phyloP scores from a whole-genome alignment of 2,113 vertebrate genomes.

The Narcine bancroftii region DNA sequence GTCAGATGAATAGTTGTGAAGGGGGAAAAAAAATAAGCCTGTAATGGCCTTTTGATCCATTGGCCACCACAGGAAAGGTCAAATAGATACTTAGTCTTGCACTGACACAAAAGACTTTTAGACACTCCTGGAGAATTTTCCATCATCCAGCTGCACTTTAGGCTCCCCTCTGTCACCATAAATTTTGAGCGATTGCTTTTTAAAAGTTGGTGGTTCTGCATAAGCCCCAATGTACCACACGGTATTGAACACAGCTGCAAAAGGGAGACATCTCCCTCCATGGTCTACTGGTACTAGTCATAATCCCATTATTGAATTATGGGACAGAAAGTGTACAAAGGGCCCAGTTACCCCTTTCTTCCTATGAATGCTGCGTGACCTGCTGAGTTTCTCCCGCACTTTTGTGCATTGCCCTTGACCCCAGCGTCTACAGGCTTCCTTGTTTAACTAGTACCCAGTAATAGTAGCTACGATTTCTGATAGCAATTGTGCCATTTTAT shows the following conservation, averaged over 20 bases:
- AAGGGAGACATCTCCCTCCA: not conserved
- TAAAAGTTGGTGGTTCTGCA: not conserved
- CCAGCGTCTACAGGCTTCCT: no score
- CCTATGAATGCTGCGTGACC: no score
- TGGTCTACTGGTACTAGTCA: not conserved
- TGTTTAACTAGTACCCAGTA: no score
- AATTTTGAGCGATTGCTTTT: not conserved
- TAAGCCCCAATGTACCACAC: not conserved
- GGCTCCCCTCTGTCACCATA: not conserved
- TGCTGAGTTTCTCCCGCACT: no score
- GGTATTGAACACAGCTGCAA: not conserved
- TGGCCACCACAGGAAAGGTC: not conserved
- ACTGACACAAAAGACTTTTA: not conserved
- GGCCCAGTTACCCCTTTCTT: no score
- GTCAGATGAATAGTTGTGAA: not conserved
- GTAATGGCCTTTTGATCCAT: not conserved
- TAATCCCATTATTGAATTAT: not conserved
- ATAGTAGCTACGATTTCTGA: no score
- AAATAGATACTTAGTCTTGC: not conserved
- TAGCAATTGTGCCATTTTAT: no score
- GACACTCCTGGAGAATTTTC: not conserved
- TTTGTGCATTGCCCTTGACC: no score
- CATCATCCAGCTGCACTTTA: not conserved
- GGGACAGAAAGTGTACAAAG: not conserved
- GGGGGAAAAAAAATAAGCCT: not conserved